Evolutionary conservation across 2,797 vertebrate species (phyloP).

Genomic region (Pangasius larnaudii): DNA sequence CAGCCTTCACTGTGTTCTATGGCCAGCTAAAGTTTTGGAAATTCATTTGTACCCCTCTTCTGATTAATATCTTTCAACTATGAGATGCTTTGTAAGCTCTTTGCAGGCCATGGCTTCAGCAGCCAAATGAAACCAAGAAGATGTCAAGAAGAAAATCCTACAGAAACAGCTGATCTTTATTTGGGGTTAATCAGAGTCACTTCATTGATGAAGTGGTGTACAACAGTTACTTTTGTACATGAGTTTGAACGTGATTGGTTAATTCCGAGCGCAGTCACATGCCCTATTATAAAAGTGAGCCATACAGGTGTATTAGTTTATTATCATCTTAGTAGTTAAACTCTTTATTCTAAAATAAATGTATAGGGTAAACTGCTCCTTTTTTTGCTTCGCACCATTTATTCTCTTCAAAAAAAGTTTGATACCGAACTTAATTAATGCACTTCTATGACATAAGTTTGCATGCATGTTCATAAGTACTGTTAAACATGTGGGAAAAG

Average conservation of each 20-base stretch:
- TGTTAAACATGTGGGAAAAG: no score
- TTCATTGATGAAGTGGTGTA: background rate
- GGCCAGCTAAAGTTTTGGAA: background rate
- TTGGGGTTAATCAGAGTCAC: background rate
- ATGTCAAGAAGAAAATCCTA: background rate
- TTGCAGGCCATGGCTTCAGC: background rate
- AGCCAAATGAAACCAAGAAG: background rate
- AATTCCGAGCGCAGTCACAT: background rate
- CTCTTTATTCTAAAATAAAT: background rate
- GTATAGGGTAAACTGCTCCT: background rate
- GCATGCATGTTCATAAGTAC: background rate
- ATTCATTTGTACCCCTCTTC: background rate
- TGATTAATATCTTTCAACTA: background rate
- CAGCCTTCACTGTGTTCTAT: background rate
- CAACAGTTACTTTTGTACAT: background rate
- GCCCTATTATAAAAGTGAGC: background rate
- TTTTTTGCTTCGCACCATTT: background rate
- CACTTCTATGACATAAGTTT: background rate
- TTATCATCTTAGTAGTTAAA: background rate
- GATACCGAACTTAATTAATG: background rate
- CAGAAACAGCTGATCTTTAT: background rate
- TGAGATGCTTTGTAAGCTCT: background rate
- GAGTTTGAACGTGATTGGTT: background rate
- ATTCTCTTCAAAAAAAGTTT: background rate
- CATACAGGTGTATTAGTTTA: background rate